phyloP scores from a whole-genome alignment of 2,797 vertebrate genomes.

The Channallabes apus region DNA sequence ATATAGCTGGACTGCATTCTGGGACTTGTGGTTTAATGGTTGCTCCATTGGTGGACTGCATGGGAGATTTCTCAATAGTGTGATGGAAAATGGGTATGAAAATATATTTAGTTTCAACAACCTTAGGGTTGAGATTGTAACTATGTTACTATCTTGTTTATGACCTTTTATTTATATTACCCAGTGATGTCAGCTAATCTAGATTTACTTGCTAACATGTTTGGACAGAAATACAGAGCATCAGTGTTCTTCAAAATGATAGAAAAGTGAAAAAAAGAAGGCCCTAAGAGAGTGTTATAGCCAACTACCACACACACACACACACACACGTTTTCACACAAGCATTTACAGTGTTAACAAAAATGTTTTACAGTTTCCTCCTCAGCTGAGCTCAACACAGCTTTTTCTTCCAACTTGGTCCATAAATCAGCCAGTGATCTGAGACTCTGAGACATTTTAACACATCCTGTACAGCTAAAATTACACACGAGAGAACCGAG shows the following conservation, averaged over 20 bases:
- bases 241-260: neutral
- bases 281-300: constrained; percentile 11
- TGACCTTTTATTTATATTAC: neutral
- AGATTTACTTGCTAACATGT: neutral
- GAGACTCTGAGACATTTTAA: constrained; percentile 22
- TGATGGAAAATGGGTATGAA: neutral
- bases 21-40: neutral
- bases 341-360: constrained; percentile 30
- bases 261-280: neutral
- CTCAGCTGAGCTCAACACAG: neutral
- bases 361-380: constrained; percentile 36
- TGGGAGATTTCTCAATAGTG: neutral
- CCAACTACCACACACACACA: neutral
- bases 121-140: neutral
- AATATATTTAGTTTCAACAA: neutral
- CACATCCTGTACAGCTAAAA: constrained; percentile 34
- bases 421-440: constrained; percentile 46
- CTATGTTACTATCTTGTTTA: no score
- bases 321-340: neutral
- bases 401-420: neutral
- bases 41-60: neutral
- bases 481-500: neutral
- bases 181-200: neutral
- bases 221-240: neutral
- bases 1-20: neutral